Conservation (phyloP, 2,113 vertebrate genomes). For the Sinosuthora webbiana region DNA sequence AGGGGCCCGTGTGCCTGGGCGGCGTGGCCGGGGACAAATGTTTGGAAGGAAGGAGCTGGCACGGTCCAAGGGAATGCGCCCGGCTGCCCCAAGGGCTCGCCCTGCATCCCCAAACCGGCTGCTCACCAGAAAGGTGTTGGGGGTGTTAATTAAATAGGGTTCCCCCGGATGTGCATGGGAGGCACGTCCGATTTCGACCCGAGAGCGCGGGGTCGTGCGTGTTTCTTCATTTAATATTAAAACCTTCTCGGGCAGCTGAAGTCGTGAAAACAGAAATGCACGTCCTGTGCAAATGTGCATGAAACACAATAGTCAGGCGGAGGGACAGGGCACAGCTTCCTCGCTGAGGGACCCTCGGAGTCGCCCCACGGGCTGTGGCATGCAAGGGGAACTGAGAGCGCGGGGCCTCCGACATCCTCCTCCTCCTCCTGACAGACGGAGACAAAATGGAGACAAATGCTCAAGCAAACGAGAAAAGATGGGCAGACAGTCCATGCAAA, state of each 20-base stretch:
- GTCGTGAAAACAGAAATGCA: not conserved
- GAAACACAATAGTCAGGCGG: rapidly evolving
- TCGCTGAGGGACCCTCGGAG: rapidly evolving
- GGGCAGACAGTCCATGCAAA: not conserved
- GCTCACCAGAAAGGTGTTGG: not conserved
- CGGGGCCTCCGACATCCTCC: not conserved
- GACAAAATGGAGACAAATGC: not conserved
- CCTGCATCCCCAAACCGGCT: not conserved
- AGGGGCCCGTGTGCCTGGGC: not conserved
- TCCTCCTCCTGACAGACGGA: not conserved
- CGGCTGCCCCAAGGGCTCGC: not conserved
- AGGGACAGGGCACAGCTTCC: not conserved
- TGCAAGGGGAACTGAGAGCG: not conserved
- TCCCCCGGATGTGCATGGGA: rapidly evolving
- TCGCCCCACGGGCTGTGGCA: rapidly evolving
- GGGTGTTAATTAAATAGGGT: not conserved
- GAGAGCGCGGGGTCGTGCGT: rapidly evolving
- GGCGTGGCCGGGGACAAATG: not conserved
- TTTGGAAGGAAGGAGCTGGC: not conserved
- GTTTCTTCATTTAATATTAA: not conserved
- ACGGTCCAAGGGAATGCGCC: rapidly evolving
- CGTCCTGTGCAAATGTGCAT: rapidly evolving
- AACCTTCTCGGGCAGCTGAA: not conserved
- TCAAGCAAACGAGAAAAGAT: not conserved
- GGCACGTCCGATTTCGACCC: rapidly evolving